These are phyloP conservation scores for Zophobas atratus DNA, from an alignment of 1,140 invertebrate genomes.

Conservation along the genomic window DNA sequence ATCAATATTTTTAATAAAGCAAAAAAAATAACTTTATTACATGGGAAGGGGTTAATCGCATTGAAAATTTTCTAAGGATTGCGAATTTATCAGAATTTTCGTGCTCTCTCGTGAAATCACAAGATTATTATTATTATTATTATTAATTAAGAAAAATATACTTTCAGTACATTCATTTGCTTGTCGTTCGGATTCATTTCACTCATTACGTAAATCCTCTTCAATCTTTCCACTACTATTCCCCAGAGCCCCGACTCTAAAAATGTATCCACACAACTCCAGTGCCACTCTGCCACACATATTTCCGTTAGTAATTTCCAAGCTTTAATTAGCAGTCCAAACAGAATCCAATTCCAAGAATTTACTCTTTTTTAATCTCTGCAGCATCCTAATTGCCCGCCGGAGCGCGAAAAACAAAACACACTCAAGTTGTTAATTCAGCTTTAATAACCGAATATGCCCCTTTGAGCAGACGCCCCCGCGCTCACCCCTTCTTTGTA, in stretches of 20 bases:
- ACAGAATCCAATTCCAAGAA: neutral
- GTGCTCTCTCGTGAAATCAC: no score
- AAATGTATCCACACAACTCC: neutral
- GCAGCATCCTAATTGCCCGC: neutral
- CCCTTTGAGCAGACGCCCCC: neutral
- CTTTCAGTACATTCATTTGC: no score
- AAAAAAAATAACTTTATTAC: no score
- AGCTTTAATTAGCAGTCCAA: neutral
- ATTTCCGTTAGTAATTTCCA: neutral
- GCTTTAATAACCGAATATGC: slow-evolving; percentile 14
- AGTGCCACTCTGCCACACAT: neutral
- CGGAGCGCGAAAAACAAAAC: neutral
- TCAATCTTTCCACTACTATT: no score
- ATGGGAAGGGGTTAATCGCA: no score
- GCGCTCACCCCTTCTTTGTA: neutral
- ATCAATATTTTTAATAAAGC: no score
- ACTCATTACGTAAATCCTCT: no score
- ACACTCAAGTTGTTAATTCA: slow-evolving; percentile 10
- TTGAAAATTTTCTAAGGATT: no score
- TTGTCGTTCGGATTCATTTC: no score
- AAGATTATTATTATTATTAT: no score
- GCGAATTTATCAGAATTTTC: no score
- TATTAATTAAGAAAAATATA: no score
- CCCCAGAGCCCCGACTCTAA: neutral
- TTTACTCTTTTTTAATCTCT: slow-evolving; percentile 5